A percentile compares a stretch with the other conserved stretches of the same genome.
phyloP scores from a whole-genome alignment of 1,140 invertebrate genomes.

The Eriosoma lanigerum region DNA sequence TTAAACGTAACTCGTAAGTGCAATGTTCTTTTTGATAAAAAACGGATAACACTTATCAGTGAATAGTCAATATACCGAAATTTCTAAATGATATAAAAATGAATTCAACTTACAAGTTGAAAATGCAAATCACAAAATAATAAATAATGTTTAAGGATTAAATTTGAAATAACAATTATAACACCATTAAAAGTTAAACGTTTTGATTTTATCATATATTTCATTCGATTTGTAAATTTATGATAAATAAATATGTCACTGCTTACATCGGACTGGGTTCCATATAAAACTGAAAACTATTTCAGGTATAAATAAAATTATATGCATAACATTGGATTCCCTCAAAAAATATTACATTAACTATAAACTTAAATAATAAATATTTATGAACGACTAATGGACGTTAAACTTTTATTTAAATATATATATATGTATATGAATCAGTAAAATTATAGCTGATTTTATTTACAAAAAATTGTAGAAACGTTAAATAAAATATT shows the following conservation, averaged over 20 bases:
- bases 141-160: too few species aligned
- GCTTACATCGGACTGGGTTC: conserved; percentile 47
- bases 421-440: too few species aligned
- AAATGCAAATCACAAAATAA: too few species aligned
- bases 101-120: not conserved
- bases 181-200: too few species aligned
- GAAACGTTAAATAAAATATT: too few species aligned
- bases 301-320: conserved; percentile 30
- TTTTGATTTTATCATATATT: not conserved
- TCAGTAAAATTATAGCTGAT: too few species aligned
- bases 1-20: too few species aligned
- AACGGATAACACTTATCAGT: not conserved
- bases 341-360: not conserved
- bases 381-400: too few species aligned
- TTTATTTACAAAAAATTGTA: too few species aligned
- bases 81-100: not conserved
- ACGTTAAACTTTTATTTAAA: too few species aligned
- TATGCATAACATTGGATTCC: not conserved
- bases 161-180: too few species aligned
- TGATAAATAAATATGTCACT: conserved; percentile 3
- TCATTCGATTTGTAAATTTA: not conserved
- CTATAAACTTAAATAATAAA: too few species aligned
- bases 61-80: not conserved
- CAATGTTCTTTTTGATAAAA: not conserved
- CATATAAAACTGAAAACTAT: conserved; percentile 42